A percentile compares a stretch with the other conserved stretches of the same genome.
Evolutionary conservation across 2,888 invertebrate genomes (phyloP).

Genomic region (Parnassius orleans): DNA sequence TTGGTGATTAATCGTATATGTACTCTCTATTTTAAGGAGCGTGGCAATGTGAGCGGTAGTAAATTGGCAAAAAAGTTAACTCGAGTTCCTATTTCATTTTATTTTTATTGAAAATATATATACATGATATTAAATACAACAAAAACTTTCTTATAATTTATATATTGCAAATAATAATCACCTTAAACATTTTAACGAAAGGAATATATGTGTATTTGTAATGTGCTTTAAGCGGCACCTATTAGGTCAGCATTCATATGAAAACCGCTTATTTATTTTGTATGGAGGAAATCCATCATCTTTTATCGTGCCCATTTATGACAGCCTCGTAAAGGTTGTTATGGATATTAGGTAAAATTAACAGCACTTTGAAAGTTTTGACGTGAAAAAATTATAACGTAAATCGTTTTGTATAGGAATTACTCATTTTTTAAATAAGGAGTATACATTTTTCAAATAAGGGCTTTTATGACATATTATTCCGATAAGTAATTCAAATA

Average conservation of each 20-base stretch:
- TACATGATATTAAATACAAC: no score
- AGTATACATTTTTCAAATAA: background rate
- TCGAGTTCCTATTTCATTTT: background rate
- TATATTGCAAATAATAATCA: no score
- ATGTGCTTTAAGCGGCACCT: constrained; percentile 8
- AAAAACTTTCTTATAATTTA: no score
- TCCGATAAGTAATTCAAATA: no score
- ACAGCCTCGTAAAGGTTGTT: constrained; percentile 69
- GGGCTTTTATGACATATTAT: no score
- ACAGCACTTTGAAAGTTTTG: constrained; percentile 74
- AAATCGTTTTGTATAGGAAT: constrained; percentile 42
- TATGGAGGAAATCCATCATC: constrained; percentile 73
- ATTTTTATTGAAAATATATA: no score
- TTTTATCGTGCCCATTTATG: constrained; percentile 68
- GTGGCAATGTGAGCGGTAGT: no score
- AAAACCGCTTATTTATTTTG: constrained; percentile 56
- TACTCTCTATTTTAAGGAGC: no score
- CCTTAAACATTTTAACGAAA: no score
- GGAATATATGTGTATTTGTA: no score
- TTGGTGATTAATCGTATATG: no score
- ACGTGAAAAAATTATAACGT: constrained; percentile 61
- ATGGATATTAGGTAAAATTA: constrained; percentile 74
- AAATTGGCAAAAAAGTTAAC: background rate
- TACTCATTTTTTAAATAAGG: background rate
- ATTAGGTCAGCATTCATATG: constrained; percentile 30